Conservation (phyloP, 64 coral and sea anemone genomes). For the Montipora foliosa region DNA sequence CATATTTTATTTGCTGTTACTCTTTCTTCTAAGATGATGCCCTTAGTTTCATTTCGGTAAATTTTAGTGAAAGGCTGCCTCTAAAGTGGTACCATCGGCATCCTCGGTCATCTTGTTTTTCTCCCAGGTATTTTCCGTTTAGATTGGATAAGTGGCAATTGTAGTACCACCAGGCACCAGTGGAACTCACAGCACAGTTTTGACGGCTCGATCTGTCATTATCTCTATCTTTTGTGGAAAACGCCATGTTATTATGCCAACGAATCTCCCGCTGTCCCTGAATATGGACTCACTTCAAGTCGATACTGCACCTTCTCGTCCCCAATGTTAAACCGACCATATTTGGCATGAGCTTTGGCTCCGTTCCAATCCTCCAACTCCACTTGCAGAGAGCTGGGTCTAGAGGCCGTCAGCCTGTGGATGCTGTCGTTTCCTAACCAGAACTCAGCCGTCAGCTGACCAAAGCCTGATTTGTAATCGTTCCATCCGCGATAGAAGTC, state of each 20-base stretch:
- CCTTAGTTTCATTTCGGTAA: slow-evolving; percentile 61
- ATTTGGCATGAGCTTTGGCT: slow-evolving; percentile 5
- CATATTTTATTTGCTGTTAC: not conserved
- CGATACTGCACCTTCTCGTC: slow-evolving; percentile 13
- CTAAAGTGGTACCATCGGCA: slow-evolving; percentile 30
- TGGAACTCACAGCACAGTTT: not conserved
- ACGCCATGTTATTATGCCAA: slow-evolving; percentile 64
- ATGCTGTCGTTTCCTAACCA: not conserved
- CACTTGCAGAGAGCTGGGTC: slow-evolving; percentile 23
- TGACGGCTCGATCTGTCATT: not conserved
- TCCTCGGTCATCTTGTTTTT: not conserved
- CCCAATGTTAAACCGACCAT: slow-evolving; percentile 22
- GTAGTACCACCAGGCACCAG: slow-evolving; percentile 60
- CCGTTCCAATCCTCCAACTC: not conserved
- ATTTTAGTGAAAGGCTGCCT: slow-evolving; percentile 15
- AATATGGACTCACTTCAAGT: slow-evolving; percentile 57
- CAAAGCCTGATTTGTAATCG: not conserved
- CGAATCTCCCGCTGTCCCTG: slow-evolving; percentile 67
- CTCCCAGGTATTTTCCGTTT: slow-evolving; percentile 62
- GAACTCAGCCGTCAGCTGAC: not conserved
- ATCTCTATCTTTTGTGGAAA: slow-evolving; percentile 65
- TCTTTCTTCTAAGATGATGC: not conserved
- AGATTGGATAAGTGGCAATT: slow-evolving; percentile 56
- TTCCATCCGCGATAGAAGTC: not conserved
- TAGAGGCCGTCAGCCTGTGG: not conserved